These are phyloP conservation scores for Cyprinodon diabolis DNA, from an alignment of 2,797 vertebrate species.

Conservation along the genomic window DNA sequence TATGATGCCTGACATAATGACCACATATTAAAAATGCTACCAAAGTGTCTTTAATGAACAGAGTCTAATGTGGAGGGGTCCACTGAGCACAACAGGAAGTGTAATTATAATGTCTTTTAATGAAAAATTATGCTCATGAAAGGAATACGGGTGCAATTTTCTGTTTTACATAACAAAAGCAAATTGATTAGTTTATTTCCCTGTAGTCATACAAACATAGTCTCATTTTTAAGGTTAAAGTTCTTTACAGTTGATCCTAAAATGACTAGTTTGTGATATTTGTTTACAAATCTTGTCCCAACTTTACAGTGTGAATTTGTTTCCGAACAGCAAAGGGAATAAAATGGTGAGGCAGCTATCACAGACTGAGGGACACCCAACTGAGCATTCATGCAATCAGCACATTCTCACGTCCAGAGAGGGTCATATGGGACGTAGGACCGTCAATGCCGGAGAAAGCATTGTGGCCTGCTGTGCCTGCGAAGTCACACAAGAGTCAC, in stretches of 20 bases:
- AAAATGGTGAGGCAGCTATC: constrained; percentile 39
- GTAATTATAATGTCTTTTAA: constrained; percentile 58
- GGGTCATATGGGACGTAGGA: constrained; percentile 65
- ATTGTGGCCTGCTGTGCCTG: constrained; percentile 61
- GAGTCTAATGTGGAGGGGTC: constrained; percentile 57
- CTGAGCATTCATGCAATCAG: constrained; percentile 58
- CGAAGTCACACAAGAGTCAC: constrained; percentile 72
- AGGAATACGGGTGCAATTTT: constrained; percentile 26
- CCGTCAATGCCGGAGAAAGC: constrained; percentile 39
- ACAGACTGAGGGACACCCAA: constrained; percentile 59
- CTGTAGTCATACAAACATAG: constrained; percentile 15
- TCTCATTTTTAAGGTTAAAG: constrained; percentile 8
- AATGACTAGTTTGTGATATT: constrained; percentile 2
- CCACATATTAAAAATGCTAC: constrained; percentile 62
- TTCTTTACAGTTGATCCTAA: neutral
- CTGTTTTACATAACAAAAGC: constrained; percentile 10
- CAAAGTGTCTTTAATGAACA: constrained; percentile 67
- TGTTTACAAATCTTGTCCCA: neutral
- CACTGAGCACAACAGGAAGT: constrained; percentile 58
- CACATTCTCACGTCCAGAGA: constrained; percentile 42
- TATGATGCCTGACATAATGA: constrained; percentile 70
- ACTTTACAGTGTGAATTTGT: constrained; percentile 25
- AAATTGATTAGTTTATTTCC: constrained; percentile 37
- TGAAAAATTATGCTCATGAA: constrained; percentile 54
- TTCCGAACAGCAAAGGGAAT: constrained; percentile 20